Base-by-base conservation (phyloP, 2,113 vertebrate species). In the Gila orcuttii region DNA sequence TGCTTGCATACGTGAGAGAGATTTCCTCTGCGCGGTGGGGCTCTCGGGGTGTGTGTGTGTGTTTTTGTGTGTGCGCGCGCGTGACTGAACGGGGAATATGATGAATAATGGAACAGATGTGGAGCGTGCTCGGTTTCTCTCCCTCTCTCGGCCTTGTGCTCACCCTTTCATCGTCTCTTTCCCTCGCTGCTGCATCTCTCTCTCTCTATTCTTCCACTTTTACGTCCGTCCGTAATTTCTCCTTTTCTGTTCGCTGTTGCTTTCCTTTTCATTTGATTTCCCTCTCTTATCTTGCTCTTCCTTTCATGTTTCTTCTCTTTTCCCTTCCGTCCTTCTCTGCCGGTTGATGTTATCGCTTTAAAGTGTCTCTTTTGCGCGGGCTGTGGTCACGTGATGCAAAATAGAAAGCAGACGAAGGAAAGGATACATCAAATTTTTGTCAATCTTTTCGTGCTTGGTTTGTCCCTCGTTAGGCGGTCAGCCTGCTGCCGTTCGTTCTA, bases 101-200 rank as follows among this genome's bases (percentile, higher is more conserved):
- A 89, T 89, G 88, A 89, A 89, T 89, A 89, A 89, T 89, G 88
- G 86, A 89, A 89, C 88, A 89, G 88, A 89, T 89, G 88, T 89
- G 86, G 83, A 89, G 88, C 79, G 69, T 85, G 83, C 76, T 69
- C 86, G 31, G 78, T 87, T 79, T 82, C 83, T 79, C 84, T 68
- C 84, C 69, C 60, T 64, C 60, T 45, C 84, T 87, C 86, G 84
- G 59, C 62, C 64, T 88, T 71, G 87, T 33, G 55, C 73, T 66
- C 28, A 64, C 73, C 28, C 79, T 89, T 87, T 60, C 59, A 86
- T 90, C 83, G 84, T 90, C 88, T 87, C 89, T 87, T 86, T 90
- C 73, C 76, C 55, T 87, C 71, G 86, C 28, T 59, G 57, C 60
- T 39, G 78, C 57, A 13, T 42, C 50, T 28, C 28, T 80, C 28